Percentiles rank a stretch among this genome's conserved stretches.
Conservation (phyloP, 2,797 vertebrate species). For the Karalla daura region DNA sequence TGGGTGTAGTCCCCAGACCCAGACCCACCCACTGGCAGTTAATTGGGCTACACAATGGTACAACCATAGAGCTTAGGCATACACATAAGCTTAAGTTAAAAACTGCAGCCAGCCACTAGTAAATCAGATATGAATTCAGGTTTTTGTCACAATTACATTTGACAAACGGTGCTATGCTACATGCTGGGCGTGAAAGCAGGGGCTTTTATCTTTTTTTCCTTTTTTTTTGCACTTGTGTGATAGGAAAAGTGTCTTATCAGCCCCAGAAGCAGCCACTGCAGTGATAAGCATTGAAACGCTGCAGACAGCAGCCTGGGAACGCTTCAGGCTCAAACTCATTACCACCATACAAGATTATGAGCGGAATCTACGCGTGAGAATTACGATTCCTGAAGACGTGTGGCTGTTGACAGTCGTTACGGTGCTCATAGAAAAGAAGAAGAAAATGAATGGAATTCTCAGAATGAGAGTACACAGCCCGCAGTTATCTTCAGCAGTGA, state of each 20-base stretch:
- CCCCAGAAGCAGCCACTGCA: constrained; percentile 12
- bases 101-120: too few species aligned
- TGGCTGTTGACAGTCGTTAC: neutral
- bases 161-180: too few species aligned
- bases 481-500: too few species aligned
- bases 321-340: neutral
- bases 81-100: too few species aligned
- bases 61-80: too few species aligned
- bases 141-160: too few species aligned
- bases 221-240: constrained; percentile 4
- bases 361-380: neutral
- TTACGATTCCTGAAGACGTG: neutral
- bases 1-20: constrained; percentile 22
- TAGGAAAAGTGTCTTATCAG: neutral
- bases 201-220: neutral
- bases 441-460: neutral
- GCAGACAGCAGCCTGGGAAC: neutral
- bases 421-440: neutral
- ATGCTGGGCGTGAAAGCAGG: neutral
- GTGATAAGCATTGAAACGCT: constrained; percentile 2
- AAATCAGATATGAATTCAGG: too few species aligned
- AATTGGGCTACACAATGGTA: constrained; percentile 16
- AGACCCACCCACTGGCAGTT: constrained; percentile 27
- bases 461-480: too few species aligned
- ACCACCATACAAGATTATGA: neutral